Evolutionary conservation across 2,113 vertebrate species (phyloP).

Genomic region (Australoheros scitulus): DNA sequence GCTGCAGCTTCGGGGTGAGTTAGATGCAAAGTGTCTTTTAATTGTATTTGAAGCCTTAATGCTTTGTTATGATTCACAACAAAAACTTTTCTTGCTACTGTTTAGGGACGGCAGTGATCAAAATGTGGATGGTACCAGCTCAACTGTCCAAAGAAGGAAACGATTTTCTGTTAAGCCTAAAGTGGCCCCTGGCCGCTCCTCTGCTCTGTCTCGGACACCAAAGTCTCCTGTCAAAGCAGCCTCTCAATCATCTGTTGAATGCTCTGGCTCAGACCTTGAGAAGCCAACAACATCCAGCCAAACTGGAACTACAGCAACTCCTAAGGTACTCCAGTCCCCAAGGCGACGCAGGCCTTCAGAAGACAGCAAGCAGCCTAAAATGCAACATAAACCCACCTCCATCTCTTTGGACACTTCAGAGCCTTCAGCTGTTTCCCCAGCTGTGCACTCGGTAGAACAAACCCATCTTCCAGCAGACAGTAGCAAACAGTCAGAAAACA

Average conservation of each 20-base stretch:
- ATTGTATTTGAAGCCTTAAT: background rate
- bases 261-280: constrained; percentile 48
- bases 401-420: background rate
- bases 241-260: constrained; percentile 28
- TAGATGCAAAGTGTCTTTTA: background rate
- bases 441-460: constrained; percentile 34
- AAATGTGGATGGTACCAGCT: constrained; percentile 59
- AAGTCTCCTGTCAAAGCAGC: constrained; percentile 68
- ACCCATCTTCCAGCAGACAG: background rate
- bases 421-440: background rate
- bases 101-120: constrained; percentile 75
- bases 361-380: constrained; percentile 46
- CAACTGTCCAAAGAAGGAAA: constrained; percentile 86
- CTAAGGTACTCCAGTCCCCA: constrained; percentile 44
- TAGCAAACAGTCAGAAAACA: constrained; percentile 19
- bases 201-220: constrained; percentile 48
- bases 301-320: background rate
- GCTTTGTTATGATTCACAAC: background rate
- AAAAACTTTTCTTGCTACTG: background rate
- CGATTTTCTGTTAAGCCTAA: constrained; percentile 85
- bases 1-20: constrained; percentile 47
- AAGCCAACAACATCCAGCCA: constrained; percentile 21
- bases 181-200: constrained; percentile 72
- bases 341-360: constrained; percentile 53
- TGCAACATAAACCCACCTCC: constrained; percentile 16